Conservation (phyloP, 2,888 invertebrate species). For the Drosophila paramelanica region DNA sequence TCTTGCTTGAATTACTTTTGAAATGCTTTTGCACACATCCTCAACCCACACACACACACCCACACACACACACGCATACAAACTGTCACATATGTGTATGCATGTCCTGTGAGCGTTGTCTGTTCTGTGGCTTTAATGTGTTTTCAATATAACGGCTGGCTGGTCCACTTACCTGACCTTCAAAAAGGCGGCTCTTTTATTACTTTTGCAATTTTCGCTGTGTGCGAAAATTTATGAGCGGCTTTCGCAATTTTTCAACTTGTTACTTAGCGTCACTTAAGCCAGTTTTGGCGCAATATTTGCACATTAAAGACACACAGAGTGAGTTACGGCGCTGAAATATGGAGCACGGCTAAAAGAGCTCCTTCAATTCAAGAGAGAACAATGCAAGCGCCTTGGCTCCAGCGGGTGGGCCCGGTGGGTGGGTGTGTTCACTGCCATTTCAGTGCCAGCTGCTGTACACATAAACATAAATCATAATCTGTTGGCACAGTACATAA, state of each 20-base stretch:
- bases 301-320: conserved; percentile 30
- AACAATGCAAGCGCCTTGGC: conserved; percentile 46
- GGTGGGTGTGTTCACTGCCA: conserved; percentile 5
- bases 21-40: conserved; percentile 54
- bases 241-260: conserved; percentile 72
- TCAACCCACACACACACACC: conserved; percentile 15
- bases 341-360: conserved; percentile 43
- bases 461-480: conserved; percentile 75
- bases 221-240: conserved; percentile 66
- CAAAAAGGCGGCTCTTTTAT: conserved; percentile 53
- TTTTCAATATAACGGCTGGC: conserved; percentile 24
- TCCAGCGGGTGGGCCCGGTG: conserved; percentile 6
- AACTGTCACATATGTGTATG: conserved; percentile 1
- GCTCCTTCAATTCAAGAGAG: conserved; percentile 20
- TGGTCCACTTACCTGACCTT: conserved; percentile 44
- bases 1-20: conserved; percentile 77
- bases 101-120: conserved; percentile 9
- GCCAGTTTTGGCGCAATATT: conserved; percentile 59
- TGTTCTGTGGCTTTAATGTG: conserved; percentile 28
- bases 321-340: conserved; percentile 27
- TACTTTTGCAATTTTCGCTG: conserved; percentile 57
- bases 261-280: conserved; percentile 74
- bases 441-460: conserved; percentile 51
- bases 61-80: conserved; percentile 1
- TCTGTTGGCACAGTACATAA: conserved; percentile 77